These are phyloP conservation scores for Pachliopta kotzebuea DNA, from an alignment of 2,888 invertebrate genomes.

Conservation along the genomic window DNA sequence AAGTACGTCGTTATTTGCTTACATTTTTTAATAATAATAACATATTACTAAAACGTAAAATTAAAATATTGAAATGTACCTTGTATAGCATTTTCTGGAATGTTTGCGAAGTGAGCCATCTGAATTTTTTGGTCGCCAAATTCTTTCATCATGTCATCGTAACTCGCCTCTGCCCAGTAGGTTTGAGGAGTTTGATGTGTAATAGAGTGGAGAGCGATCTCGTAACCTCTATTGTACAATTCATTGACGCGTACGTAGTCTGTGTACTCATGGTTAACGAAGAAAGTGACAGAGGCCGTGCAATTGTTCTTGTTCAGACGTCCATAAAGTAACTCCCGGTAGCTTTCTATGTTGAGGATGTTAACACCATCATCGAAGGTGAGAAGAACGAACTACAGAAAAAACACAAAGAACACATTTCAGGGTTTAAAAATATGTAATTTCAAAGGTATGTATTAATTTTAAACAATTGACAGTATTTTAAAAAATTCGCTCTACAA, in stretches of 20 bases:
- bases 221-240: conserved; percentile 79
- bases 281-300: conserved; percentile 83
- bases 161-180: conserved; percentile 79
- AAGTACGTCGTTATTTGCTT: not conserved
- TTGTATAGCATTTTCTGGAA: conserved; percentile 60
- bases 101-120: conserved; percentile 74
- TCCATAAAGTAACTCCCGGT: conserved; percentile 69
- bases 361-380: conserved; percentile 85
- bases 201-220: conserved; percentile 86
- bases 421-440: not conserved
- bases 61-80: conserved; percentile 41
- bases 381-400: conserved; percentile 80
- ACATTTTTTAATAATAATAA: not conserved
- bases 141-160: conserved; percentile 74
- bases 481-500: not conserved
- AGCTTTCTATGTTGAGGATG: conserved; percentile 73
- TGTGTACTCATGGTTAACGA: conserved; percentile 86
- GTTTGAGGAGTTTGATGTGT: conserved; percentile 75
- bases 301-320: conserved; percentile 83
- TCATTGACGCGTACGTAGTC: conserved; percentile 82
- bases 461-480: not conserved
- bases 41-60: not conserved
- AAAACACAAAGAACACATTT: not conserved
- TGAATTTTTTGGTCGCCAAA: conserved; percentile 80
- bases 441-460: not conserved